Conservation (phyloP, 2,113 vertebrate genomes). For the Bubalus kerabau region DNA sequence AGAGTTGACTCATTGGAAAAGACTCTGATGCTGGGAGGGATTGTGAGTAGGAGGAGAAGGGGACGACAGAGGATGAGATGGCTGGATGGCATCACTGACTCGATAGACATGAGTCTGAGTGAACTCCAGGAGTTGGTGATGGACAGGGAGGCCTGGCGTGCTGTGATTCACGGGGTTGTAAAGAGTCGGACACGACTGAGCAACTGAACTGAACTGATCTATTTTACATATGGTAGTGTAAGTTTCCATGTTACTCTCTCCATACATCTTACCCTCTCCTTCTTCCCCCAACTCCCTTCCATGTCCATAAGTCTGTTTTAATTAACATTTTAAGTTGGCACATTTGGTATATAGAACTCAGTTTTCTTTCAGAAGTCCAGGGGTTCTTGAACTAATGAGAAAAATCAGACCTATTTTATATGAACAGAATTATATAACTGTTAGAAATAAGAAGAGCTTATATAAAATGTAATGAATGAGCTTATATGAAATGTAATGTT, state of each 20-base stretch:
- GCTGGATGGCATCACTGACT: no score
- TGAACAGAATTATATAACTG: background rate
- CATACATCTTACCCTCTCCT: background rate
- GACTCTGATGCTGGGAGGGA: no score
- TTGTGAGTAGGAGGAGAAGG: no score
- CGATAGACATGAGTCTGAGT: no score
- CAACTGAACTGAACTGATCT: background rate
- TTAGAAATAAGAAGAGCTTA: background rate
- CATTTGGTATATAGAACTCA: background rate
- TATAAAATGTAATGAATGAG: background rate
- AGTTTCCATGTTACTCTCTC: background rate
- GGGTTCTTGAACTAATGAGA: background rate
- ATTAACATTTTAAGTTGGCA: slow-evolving; percentile 4
- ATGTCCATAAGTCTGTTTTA: background rate
- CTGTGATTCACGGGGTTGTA: no score
- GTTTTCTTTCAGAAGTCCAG: background rate
- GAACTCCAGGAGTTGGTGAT: no score
- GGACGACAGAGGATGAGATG: no score
- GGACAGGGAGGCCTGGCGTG: no score
- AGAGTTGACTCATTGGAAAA: no score
- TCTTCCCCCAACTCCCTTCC: background rate
- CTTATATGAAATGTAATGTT: background rate
- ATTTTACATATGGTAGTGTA: background rate
- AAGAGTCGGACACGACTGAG: no score
- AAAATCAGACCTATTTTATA: background rate